phyloP scores from a whole-genome alignment of 2,888 invertebrate species.

The Ophioninae sp. region DNA sequence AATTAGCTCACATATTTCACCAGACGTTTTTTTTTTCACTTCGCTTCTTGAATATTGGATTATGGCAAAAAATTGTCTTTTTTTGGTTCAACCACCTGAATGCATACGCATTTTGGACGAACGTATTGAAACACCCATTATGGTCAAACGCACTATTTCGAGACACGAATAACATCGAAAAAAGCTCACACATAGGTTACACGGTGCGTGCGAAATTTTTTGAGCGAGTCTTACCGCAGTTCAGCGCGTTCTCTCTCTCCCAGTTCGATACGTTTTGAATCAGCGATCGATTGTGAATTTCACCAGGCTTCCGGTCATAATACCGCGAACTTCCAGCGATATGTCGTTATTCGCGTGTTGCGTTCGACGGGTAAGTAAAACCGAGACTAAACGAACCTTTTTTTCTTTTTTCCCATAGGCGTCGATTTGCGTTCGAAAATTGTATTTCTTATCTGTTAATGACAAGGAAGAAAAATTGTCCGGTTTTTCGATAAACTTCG shows the following conservation, averaged over 20 bases:
- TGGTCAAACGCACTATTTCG: too few species aligned
- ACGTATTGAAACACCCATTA: too few species aligned
- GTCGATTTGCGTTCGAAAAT: not conserved
- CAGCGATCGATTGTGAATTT: not conserved
- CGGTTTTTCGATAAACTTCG: not conserved
- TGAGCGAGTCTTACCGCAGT: not conserved
- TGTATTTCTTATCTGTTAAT: not conserved
- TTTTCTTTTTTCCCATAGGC: not conserved
- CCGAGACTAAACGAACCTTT: constrained; percentile 14
- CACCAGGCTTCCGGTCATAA: not conserved
- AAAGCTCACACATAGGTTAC: too few species aligned
- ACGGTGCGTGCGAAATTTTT: not conserved
- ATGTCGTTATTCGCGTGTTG: constrained; percentile 77
- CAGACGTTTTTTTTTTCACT: too few species aligned
- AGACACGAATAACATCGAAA: too few species aligned
- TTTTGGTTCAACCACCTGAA: too few species aligned
- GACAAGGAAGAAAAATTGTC: not conserved
- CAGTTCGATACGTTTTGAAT: not conserved
- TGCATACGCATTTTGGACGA: too few species aligned
- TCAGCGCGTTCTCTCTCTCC: not conserved
- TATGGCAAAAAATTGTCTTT: too few species aligned
- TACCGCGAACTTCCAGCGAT: constrained; percentile 14
- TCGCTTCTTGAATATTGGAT: too few species aligned
- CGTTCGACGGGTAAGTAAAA: constrained; percentile 75
- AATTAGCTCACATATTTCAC: too few species aligned